phyloP scores from a whole-genome alignment of 2,113 vertebrate genomes.

The Ornithorhynchus anatinus region DNA sequence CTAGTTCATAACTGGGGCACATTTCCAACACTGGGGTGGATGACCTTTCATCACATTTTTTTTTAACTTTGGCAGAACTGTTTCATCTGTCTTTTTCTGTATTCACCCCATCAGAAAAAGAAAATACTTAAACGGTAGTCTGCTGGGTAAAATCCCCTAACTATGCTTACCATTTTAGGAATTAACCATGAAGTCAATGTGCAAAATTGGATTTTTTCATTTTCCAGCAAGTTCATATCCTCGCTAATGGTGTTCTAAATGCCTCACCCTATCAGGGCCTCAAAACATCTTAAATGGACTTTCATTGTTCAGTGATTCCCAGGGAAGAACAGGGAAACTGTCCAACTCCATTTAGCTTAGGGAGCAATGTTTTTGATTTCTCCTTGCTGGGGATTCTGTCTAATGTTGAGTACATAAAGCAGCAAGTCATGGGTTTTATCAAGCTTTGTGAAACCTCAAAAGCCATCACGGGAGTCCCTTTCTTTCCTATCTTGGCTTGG shows the following conservation, averaged over 20 bases:
- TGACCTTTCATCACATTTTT: no score
- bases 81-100: background rate
- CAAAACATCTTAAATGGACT: slow-evolving; percentile 36
- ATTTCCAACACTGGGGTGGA: no score
- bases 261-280: slow-evolving; percentile 48
- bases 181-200: slow-evolving; percentile 37
- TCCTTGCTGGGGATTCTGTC: slow-evolving; percentile 9
- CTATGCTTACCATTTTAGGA: slow-evolving; percentile 26
- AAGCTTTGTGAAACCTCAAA: slow-evolving; percentile 24
- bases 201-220: slow-evolving; percentile 46
- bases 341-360: slow-evolving; percentile 30
- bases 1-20: no score
- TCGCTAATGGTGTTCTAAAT: slow-evolving; percentile 55
- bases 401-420: slow-evolving; percentile 6
- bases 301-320: slow-evolving; percentile 7
- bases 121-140: slow-evolving; percentile 39
- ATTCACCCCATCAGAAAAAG: slow-evolving; percentile 10
- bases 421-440: slow-evolving; percentile 35
- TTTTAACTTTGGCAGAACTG: no score
- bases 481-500: background rate
- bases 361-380: slow-evolving; percentile 33
- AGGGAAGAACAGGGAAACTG: background rate
- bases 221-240: slow-evolving; percentile 52
- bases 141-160: slow-evolving; percentile 28
- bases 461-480: background rate